These are phyloP conservation scores for Halcyon smyrnensis DNA, from an alignment of 2,797 vertebrate genomes.

Conservation along the genomic window DNA sequence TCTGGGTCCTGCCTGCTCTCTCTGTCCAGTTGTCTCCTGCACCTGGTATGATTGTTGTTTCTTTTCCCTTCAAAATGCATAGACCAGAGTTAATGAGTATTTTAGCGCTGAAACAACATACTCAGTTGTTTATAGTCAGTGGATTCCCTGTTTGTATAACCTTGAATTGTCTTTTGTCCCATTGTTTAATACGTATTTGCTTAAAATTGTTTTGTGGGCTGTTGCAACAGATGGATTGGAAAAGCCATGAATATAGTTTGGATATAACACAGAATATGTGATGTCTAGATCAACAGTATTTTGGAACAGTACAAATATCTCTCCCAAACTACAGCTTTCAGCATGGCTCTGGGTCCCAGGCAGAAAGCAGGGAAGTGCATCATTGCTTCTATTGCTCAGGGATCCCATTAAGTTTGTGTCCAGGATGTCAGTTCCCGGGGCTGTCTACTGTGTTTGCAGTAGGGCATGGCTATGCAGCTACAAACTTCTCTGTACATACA, in stretches of 20 bases:
- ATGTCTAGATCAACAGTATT: neutral
- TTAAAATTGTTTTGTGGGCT: neutral
- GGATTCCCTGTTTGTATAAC: neutral
- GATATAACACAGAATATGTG: neutral
- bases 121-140: neutral
- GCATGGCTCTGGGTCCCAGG: neutral
- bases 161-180: neutral
- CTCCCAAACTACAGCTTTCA: neutral
- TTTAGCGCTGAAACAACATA: neutral
- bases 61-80: neutral
- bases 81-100: neutral
- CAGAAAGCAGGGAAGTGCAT: neutral
- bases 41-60: neutral
- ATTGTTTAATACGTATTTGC: neutral
- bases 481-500: neutral
- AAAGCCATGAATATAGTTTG: neutral
- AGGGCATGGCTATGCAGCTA: neutral
- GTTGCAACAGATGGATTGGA: neutral
- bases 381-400: neutral
- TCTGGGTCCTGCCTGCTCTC: neutral
- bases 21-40: neutral
- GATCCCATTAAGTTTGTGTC: neutral
- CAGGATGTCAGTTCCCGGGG: neutral
- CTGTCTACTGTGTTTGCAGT: neutral
- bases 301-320: neutral